These are phyloP conservation scores for Colostygia pectinataria DNA, from an alignment of 2,888 invertebrate species.

Conservation along the genomic window DNA sequence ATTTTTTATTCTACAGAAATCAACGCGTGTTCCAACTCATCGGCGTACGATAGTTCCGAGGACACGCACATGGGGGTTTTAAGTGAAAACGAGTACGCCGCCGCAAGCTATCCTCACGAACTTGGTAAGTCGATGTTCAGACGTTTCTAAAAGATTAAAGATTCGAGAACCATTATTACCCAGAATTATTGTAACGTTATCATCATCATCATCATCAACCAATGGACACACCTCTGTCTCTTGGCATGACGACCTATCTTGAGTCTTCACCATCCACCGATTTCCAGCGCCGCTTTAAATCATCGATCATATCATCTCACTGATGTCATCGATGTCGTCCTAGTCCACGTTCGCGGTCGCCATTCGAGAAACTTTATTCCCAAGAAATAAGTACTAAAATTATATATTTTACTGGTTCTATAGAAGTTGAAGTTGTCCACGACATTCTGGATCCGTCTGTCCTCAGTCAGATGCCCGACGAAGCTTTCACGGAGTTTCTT, in stretches of 20 bases:
- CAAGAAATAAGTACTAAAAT: neutral
- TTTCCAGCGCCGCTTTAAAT: too few species aligned
- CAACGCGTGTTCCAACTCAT: slow-evolving; percentile 84
- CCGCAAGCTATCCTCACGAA: slow-evolving; percentile 66
- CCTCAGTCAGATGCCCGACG: slow-evolving; percentile 75
- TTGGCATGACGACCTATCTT: too few species aligned
- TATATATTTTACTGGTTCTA: slow-evolving; percentile 23
- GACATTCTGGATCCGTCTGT: slow-evolving; percentile 83
- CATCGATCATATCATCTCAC: too few species aligned
- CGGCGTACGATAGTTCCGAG: slow-evolving; percentile 85
- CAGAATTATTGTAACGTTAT: too few species aligned
- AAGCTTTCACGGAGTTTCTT: slow-evolving; percentile 83
- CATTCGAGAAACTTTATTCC: too few species aligned
- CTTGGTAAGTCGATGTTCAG: slow-evolving; percentile 50
- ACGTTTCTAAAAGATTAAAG: too few species aligned
- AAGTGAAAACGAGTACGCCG: slow-evolving; percentile 83
- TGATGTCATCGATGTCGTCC: too few species aligned
- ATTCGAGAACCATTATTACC: neutral
- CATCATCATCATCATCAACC: too few species aligned
- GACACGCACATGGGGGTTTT: slow-evolving; percentile 83
- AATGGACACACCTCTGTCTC: too few species aligned
- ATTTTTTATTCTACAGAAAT: slow-evolving; percentile 59
- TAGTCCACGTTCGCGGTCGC: too few species aligned
- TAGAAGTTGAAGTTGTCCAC: slow-evolving; percentile 84
- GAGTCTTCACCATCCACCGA: too few species aligned